phyloP scores from a whole-genome alignment of 2,888 invertebrate species.

The Morpho achilles region DNA sequence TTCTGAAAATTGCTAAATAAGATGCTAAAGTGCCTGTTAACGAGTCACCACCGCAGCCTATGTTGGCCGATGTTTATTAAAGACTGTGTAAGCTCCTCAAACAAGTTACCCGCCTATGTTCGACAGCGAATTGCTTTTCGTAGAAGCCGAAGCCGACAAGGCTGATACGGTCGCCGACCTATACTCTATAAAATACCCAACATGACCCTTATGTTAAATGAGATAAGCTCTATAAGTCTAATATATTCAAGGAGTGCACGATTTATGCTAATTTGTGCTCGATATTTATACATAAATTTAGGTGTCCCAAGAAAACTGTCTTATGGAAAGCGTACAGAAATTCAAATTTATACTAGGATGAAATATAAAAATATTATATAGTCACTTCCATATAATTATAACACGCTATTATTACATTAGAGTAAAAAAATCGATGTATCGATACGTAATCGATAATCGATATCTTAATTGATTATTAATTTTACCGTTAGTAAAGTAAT shows the following conservation, averaged over 20 bases:
- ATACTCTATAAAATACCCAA: slow-evolving; percentile 6
- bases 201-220: slow-evolving; percentile 12
- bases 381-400: too few species aligned
- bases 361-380: too few species aligned
- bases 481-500: too few species aligned
- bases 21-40: slow-evolving; percentile 7
- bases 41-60: slow-evolving; percentile 5
- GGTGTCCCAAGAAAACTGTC: neutral
- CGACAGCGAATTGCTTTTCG: slow-evolving; percentile 48
- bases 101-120: slow-evolving; percentile 30
- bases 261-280: slow-evolving; percentile 43
- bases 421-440: too few species aligned
- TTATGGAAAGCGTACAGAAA: neutral
- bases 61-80: slow-evolving; percentile 15
- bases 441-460: too few species aligned
- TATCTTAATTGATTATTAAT: too few species aligned
- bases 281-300: slow-evolving; percentile 5
- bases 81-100: slow-evolving; percentile 26
- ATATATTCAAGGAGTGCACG: slow-evolving; percentile 17
- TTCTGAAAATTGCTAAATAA: neutral
- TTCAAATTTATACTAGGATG: too few species aligned
- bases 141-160: slow-evolving; percentile 38
- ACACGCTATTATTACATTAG: too few species aligned
- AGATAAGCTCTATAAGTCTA: slow-evolving; percentile 10
- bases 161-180: slow-evolving; percentile 16